phyloP scores from a whole-genome alignment of 2,113 vertebrate genomes.

The Spea bombifrons region DNA sequence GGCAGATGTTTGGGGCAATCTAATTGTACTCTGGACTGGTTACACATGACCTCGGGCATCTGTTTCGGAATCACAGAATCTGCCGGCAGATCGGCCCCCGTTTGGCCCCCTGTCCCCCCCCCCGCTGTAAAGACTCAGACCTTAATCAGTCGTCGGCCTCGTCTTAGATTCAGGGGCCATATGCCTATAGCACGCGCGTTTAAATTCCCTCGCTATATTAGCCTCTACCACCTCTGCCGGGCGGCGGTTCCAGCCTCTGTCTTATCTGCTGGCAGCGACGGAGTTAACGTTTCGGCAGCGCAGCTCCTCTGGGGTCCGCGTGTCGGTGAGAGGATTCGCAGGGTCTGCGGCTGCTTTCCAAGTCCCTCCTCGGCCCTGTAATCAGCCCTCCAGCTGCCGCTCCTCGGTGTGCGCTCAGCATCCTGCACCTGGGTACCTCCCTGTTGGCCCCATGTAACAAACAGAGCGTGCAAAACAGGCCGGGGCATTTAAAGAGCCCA shows the following conservation, averaged over 20 bases:
- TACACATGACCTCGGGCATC: neutral
- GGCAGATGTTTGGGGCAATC: neutral
- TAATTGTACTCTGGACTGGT: neutral
- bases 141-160: too few relatives aligned
- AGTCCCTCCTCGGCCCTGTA: conserved; percentile 20
- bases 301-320: conserved; percentile 1
- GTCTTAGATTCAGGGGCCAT: too few relatives aligned
- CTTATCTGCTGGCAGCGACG: neutral
- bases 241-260: neutral
- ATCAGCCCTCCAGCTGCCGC: conserved; percentile 25
- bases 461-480: conserved; percentile 12
- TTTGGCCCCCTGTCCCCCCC: too few relatives aligned
- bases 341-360: neutral
- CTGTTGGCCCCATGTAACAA: conserved; percentile 13
- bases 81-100: too few relatives aligned
- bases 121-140: too few relatives aligned
- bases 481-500: neutral
- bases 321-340: conserved; percentile 15
- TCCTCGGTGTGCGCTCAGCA: neutral
- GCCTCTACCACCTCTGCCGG: too few relatives aligned
- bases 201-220: too few relatives aligned
- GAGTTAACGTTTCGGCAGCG: neutral
- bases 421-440: conserved; percentile 25
- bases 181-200: too few relatives aligned
- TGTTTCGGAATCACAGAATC: too few relatives aligned